Percentiles rank a stretch among this genome's conserved stretches.
phyloP scores from a whole-genome alignment of 2,797 vertebrate species.

The Spea hammondii region DNA sequence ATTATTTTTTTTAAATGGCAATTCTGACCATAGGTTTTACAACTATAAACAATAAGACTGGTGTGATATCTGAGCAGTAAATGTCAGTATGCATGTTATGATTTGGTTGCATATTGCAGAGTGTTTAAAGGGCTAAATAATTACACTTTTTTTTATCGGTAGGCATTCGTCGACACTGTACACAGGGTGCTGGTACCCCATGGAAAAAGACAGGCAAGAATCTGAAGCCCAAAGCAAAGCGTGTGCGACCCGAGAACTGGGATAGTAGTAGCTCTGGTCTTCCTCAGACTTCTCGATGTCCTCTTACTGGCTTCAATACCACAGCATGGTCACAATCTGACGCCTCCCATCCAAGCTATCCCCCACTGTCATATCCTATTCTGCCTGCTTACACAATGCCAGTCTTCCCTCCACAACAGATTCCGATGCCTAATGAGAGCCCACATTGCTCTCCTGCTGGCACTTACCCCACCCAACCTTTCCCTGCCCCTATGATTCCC shows the following conservation, averaged over 20 bases:
- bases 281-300: constrained; percentile 71
- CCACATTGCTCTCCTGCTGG: constrained; percentile 63
- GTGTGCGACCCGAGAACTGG: constrained; percentile 80
- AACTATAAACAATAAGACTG: too few species aligned
- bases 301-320: constrained; percentile 79
- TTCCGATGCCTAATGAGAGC: constrained; percentile 67
- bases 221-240: constrained; percentile 82
- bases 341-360: constrained; percentile 80
- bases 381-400: constrained; percentile 81
- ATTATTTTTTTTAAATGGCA: too few species aligned
- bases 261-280: constrained; percentile 79
- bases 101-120: too few species aligned
- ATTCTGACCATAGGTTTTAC: too few species aligned
- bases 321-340: constrained; percentile 88
- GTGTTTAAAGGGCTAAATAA: too few species aligned
- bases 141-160: background rate
- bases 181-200: constrained; percentile 42
- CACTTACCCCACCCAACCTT: constrained; percentile 63
- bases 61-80: too few species aligned
- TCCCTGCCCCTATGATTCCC: constrained; percentile 75
- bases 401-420: constrained; percentile 71
- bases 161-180: background rate
- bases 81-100: too few species aligned
- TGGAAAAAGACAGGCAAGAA: constrained; percentile 79
- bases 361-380: constrained; percentile 74